Percentiles rank a stretch among this genome's conserved stretches.
phyloP scores from a whole-genome alignment of 2,797 vertebrate species.

The Echiichthys vipera region DNA sequence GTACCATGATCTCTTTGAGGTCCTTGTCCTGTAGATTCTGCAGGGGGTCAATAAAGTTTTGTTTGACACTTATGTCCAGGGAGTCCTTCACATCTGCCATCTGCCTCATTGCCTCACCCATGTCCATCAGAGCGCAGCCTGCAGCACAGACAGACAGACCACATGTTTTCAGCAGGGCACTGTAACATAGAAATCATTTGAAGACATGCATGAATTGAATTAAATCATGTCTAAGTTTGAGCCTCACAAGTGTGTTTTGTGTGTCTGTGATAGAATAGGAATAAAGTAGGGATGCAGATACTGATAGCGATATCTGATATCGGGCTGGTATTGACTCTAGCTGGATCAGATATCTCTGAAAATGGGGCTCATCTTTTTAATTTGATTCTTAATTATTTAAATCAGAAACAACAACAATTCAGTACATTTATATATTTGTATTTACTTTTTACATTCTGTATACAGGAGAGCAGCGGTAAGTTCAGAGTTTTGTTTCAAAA shows the following conservation, averaged over 20 bases:
- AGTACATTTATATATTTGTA: too few species aligned
- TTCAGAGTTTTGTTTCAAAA: too few species aligned
- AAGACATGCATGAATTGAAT: too few species aligned
- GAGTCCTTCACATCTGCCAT: slow-evolving; percentile 95
- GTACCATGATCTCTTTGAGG: slow-evolving; percentile 93
- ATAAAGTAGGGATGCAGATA: too few species aligned
- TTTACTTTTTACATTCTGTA: too few species aligned
- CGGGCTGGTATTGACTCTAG: too few species aligned
- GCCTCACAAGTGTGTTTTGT: not conserved
- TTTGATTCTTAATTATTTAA: too few species aligned
- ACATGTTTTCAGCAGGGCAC: not conserved
- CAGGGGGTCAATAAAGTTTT: slow-evolving; percentile 94
- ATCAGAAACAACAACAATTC: too few species aligned
- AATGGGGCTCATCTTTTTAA: too few species aligned
- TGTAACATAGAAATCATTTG: not conserved
- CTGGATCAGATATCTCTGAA: too few species aligned
- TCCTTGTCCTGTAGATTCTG: slow-evolving; percentile 95
- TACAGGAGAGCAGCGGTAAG: too few species aligned
- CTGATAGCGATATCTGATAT: too few species aligned
- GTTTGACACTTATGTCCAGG: slow-evolving; percentile 94
- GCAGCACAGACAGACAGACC: slow-evolving; percentile 8
- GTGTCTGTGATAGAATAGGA: not conserved
- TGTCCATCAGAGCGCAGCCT: slow-evolving; percentile 89
- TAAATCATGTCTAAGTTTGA: not conserved
- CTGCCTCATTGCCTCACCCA: slow-evolving; percentile 93